A percentile compares a stretch with the other conserved stretches of the same genome.
phyloP scores from a whole-genome alignment of 2,888 invertebrate genomes.

The Phalangium opilio region DNA sequence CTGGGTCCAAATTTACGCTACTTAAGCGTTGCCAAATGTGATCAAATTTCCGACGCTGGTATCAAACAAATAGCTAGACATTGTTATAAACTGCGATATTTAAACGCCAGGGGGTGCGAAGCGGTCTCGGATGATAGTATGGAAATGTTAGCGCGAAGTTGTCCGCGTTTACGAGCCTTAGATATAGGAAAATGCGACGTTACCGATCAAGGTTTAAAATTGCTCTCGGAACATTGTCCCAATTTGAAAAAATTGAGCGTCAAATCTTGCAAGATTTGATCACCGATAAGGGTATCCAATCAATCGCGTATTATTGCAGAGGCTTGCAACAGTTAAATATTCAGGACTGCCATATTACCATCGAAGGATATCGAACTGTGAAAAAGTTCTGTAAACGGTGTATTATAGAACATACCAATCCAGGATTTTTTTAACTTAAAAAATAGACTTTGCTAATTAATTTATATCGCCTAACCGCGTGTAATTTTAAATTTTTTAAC shows the following conservation, averaged over 20 bases:
- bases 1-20: constrained; percentile 76
- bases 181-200: constrained; percentile 89
- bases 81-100: constrained; percentile 68
- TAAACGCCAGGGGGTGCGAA: constrained; percentile 82
- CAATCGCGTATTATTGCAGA: constrained; percentile 74
- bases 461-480: too few relatives aligned
- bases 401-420: constrained; percentile 88
- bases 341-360: constrained; percentile 77
- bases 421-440: constrained; percentile 58
- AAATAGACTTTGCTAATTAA: too few relatives aligned
- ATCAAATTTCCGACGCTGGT: constrained; percentile 67
- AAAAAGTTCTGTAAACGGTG: constrained; percentile 83
- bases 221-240: constrained; percentile 55
- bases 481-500: too few relatives aligned
- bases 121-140: constrained; percentile 86
- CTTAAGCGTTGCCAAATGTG: constrained; percentile 84
- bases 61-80: constrained; percentile 68
- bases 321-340: constrained; percentile 81
- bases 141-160: constrained; percentile 66
- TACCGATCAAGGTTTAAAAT: constrained; percentile 55
- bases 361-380: constrained; percentile 75
- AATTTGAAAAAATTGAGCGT: constrained; percentile 34
- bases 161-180: constrained; percentile 66
- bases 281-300: constrained; percentile 73
- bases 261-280: constrained; percentile 78